phyloP scores from a whole-genome alignment of 2,888 invertebrate genomes.

The Netelia inedita region DNA sequence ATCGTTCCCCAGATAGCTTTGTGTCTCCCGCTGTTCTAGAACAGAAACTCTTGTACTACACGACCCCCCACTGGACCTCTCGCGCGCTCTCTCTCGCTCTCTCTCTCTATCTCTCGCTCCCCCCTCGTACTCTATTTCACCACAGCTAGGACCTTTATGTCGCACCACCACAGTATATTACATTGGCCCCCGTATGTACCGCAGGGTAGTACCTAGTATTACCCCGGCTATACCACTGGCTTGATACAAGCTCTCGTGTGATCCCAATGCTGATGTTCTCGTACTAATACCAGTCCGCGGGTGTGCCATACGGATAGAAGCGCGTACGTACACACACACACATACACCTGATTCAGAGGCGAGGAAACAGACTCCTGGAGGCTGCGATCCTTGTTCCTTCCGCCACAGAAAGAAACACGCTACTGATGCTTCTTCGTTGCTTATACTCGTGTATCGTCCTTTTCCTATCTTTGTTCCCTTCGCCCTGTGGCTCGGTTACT shows the following conservation, averaged over 20 bases:
- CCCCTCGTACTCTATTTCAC: slow-evolving; percentile 18
- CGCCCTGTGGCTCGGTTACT: background rate
- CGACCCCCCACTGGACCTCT: slow-evolving; percentile 25
- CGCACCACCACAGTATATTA: slow-evolving; percentile 55
- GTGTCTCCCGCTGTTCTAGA: slow-evolving; percentile 47
- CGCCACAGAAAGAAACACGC: slow-evolving; percentile 27
- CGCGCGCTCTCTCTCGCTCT: no score
- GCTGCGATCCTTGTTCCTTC: slow-evolving; percentile 43
- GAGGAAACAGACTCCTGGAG: slow-evolving; percentile 47
- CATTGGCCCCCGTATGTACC: slow-evolving; percentile 44
- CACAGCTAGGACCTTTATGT: slow-evolving; percentile 49
- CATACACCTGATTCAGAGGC: slow-evolving; percentile 29
- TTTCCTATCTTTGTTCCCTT: background rate
- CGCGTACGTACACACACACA: background rate
- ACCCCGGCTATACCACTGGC: slow-evolving; percentile 38
- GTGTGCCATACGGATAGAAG: background rate
- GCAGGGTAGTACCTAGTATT: slow-evolving; percentile 31
- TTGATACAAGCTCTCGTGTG: slow-evolving; percentile 49
- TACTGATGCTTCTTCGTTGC: slow-evolving; percentile 9
- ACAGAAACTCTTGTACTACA: slow-evolving; percentile 49
- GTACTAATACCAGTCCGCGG: background rate
- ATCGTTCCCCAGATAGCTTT: slow-evolving; percentile 55
- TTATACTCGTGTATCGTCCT: background rate
- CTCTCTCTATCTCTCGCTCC: no score
- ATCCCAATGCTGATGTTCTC: slow-evolving; percentile 58